Base-by-base conservation (phyloP, 2,113 vertebrate genomes). In the Boulengeromyrus knoepffleri region DNA sequence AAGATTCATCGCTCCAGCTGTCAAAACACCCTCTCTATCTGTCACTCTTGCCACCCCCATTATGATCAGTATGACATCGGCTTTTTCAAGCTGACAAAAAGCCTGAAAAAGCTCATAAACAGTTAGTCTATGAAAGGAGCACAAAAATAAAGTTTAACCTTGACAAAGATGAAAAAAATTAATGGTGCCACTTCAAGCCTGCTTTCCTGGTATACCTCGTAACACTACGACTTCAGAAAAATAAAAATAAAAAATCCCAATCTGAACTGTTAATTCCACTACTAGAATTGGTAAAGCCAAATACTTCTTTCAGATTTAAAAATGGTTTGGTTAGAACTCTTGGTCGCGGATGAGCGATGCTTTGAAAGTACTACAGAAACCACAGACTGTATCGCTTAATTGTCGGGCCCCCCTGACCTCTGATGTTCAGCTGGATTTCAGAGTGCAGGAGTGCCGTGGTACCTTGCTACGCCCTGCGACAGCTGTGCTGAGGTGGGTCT, bases 391-490 rank as follows among this genome's bases (percentile, higher is more conserved):
- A 17, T 4, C 0, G 17, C 36, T 45, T 39, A 0, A 7, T 1
- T 83, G 27, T 19, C 15, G 2, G 2, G 36, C 9, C 80, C 19
- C 39, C 80, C 17, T 10, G 80, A 46, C 42, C 42, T 49, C 47
- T 13, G 47, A 36, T 74, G 27, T 13, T 77, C 70, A 27, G 70
- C 27, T 77, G 70, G 70, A 70, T 2, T 10, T 24, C 42, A 46
- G 27, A 7, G 27, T 10, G 24, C 27, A n/a, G 15, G 19, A 24
- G 42, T 21, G 45, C 27, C 36, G 6, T 21, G 46, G 90, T 91
- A 93, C 93, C 93, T 93, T 89, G 85, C 89, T 91, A 46, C 90
- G 88, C 46, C 80, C 89, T 49, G 90, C 27, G 13, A 77, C 89
- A 77, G 58, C 70, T 17, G 10, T 66, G 74, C 45, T 49, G 56